phyloP scores from a whole-genome alignment of 1,140 invertebrate genomes.

The Aphidius ervi region DNA sequence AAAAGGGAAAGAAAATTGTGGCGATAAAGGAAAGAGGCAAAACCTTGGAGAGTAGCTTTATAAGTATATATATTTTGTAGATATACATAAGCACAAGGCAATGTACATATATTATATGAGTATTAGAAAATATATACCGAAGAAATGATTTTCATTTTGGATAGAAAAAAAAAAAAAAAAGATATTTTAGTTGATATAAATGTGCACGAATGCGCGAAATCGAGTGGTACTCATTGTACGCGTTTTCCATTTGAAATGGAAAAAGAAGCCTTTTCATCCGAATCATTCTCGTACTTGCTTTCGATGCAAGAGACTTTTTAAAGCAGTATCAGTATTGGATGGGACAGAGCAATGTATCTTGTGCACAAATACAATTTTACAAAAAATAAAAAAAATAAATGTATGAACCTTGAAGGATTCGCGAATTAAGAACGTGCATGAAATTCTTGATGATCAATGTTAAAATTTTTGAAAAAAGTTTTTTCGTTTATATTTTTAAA shows the following conservation, averaged over 20 bases:
- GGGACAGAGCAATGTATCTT: background rate
- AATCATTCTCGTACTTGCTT: slow-evolving; percentile 7
- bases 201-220: slow-evolving; percentile 3
- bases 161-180: slow-evolving; percentile 7
- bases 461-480: too few relatives aligned
- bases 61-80: too few relatives aligned
- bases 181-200: background rate
- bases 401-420: slow-evolving; percentile 2
- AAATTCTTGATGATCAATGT: slow-evolving; percentile 11
- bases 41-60: too few relatives aligned
- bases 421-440: slow-evolving; percentile 17
- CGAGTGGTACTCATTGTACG: background rate
- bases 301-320: slow-evolving; percentile 7
- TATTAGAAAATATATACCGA: background rate
- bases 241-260: background rate
- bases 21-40: too few relatives aligned
- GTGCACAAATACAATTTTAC: background rate
- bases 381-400: background rate
- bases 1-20: too few relatives aligned
- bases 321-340: background rate
- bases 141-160: slow-evolving; percentile 4
- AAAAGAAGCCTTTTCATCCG: background rate
- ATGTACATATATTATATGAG: too few relatives aligned
- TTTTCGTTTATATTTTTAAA: too few relatives aligned
- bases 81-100: too few relatives aligned